phyloP scores from a whole-genome alignment of 2,113 vertebrate species.

The Neodontobutis hainanensis region DNA sequence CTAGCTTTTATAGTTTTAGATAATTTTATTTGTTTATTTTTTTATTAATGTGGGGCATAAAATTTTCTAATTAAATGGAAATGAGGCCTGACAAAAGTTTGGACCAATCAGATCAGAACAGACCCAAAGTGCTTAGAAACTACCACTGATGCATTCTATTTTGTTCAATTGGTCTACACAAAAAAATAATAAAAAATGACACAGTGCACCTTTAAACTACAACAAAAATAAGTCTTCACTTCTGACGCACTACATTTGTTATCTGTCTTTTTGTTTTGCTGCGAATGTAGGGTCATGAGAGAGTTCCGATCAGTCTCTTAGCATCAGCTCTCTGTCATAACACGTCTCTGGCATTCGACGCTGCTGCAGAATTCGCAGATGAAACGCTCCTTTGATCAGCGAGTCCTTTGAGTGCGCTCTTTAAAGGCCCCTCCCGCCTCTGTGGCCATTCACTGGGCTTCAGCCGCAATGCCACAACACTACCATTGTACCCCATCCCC shows the following conservation, averaged over 20 bases:
- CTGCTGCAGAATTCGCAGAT: constrained; percentile 68
- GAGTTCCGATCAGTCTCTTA: constrained; percentile 57
- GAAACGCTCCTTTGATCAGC: constrained; percentile 72
- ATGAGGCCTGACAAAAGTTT: too few species aligned
- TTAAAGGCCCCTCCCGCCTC: constrained; percentile 61
- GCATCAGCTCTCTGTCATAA: constrained; percentile 63
- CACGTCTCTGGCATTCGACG: constrained; percentile 51
- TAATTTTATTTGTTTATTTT: too few species aligned
- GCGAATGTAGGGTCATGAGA: constrained; percentile 52
- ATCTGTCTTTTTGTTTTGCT: constrained; percentile 29
- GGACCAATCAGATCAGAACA: too few species aligned
- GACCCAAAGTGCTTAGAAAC: too few species aligned
- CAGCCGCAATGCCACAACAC: constrained; percentile 55
- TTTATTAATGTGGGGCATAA: too few species aligned
- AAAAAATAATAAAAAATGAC: too few species aligned
- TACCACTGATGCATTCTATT: too few species aligned
- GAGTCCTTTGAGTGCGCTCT: constrained; percentile 68
- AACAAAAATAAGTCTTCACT: neutral
- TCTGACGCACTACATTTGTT: constrained; percentile 19
- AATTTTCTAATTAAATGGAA: too few species aligned
- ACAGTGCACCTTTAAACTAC: too few species aligned
- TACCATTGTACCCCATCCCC: constrained; percentile 34
- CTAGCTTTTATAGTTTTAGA: too few species aligned
- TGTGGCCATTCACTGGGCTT: constrained; percentile 67
- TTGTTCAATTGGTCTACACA: too few species aligned